Evolutionary conservation across 2,797 vertebrate species (phyloP).

Genomic region (Catamblyrhynchus diadema): DNA sequence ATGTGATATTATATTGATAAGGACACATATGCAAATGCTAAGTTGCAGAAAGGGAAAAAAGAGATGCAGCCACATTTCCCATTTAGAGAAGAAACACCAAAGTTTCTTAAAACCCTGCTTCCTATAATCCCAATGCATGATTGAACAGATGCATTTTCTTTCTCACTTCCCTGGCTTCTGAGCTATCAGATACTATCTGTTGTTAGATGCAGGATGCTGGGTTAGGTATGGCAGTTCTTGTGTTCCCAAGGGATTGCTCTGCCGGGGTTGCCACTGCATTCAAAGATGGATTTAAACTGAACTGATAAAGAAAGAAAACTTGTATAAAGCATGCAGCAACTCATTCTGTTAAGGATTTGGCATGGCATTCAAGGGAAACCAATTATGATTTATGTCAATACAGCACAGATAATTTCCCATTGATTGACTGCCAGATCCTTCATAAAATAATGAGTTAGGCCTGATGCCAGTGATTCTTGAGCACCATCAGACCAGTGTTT

Average conservation of each 20-base stretch:
- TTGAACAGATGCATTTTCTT: background rate
- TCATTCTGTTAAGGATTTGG: slow-evolving; percentile 71
- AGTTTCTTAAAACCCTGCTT: background rate
- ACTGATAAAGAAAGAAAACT: slow-evolving; percentile 70
- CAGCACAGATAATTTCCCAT: slow-evolving; percentile 76
- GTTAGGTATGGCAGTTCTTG: background rate
- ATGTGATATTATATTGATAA: background rate
- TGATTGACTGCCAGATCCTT: slow-evolving; percentile 78
- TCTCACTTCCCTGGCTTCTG: background rate
- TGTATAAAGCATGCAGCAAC: slow-evolving; percentile 57
- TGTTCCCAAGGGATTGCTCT: background rate
- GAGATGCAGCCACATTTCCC: background rate
- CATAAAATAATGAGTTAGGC: slow-evolving; percentile 77
- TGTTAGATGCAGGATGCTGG: background rate
- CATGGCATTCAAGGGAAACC: slow-evolving; percentile 72
- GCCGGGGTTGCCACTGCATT: slow-evolving; percentile 48
- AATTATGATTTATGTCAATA: slow-evolving; percentile 81
- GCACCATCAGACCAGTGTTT: slow-evolving; percentile 43
- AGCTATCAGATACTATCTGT: background rate
- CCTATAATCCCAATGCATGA: background rate
- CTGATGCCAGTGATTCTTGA: slow-evolving; percentile 63
- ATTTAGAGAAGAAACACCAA: background rate
- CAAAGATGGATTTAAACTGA: slow-evolving; percentile 60
- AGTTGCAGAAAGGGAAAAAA: background rate
- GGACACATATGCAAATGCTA: background rate